Conservation (phyloP, 2,888 invertebrate species). For the Xestoiulus laeticollis region DNA sequence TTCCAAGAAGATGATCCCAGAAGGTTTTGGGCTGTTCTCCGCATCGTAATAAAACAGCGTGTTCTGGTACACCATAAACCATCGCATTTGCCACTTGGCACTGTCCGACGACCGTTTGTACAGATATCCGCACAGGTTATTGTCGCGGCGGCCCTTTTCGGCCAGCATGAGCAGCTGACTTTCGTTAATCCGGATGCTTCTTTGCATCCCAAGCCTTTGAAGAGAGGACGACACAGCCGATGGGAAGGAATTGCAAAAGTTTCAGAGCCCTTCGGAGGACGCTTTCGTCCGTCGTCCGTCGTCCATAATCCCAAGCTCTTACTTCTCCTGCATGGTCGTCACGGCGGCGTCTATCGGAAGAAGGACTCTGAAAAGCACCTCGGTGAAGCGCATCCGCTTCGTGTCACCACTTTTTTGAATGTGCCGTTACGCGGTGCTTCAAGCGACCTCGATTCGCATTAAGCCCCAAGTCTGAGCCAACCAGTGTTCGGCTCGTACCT, state of each 20-base stretch:
- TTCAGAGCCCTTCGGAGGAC: neutral
- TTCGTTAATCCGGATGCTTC: constrained; percentile 84
- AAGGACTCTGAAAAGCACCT: neutral
- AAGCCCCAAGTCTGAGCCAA: neutral
- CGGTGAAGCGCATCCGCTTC: constrained; percentile 24
- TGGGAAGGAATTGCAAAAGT: neutral
- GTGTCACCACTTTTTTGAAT: neutral
- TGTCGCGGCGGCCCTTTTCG: constrained; percentile 85
- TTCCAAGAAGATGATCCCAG: constrained; percentile 85
- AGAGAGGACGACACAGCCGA: neutral
- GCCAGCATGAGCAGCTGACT: constrained; percentile 84
- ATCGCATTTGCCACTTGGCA: constrained; percentile 81
- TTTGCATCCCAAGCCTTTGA: constrained; percentile 72
- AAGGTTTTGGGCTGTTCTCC: constrained; percentile 79
- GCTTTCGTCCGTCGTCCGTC: neutral
- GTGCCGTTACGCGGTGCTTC: neutral
- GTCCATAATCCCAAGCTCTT: neutral
- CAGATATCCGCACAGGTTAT: constrained; percentile 82
- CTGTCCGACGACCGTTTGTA: constrained; percentile 86
- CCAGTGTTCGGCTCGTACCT: neutral
- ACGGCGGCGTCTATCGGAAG: neutral
- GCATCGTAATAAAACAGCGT: constrained; percentile 90
- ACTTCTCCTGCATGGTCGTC: neutral
- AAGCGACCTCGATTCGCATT: neutral
- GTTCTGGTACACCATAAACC: constrained; percentile 75